A percentile compares a stretch with the other conserved stretches of the same genome.
Conservation (phyloP, 2,113 vertebrate species). For the Lates calcarifer region DNA sequence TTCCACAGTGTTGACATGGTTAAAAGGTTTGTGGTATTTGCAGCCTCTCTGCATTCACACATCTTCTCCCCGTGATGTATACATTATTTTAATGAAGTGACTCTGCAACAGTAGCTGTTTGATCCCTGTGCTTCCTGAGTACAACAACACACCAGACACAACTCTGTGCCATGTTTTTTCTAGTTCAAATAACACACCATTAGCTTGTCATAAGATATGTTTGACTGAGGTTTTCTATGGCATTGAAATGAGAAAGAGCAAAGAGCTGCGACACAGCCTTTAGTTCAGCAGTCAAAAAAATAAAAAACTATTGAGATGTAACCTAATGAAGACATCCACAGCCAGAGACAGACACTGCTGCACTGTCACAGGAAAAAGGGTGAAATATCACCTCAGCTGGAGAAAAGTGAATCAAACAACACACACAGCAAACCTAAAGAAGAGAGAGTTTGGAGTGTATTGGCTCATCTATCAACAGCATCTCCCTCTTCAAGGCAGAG, state of each 20-base stretch:
- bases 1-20: not conserved
- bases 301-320: constrained; percentile 43
- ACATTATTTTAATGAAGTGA: constrained; percentile 54
- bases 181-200: constrained; percentile 34
- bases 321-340: constrained; percentile 74
- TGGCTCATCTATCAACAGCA: constrained; percentile 79
- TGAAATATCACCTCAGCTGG: constrained; percentile 76
- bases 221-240: constrained; percentile 16
- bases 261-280: constrained; percentile 33
- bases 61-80: not conserved
- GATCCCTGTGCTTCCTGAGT: constrained; percentile 44
- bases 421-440: constrained; percentile 70
- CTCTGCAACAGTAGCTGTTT: constrained; percentile 40
- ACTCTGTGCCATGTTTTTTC: constrained; percentile 10
- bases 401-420: constrained; percentile 79
- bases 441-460: constrained; percentile 74
- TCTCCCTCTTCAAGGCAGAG: constrained; percentile 70
- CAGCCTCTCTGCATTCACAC: too few relatives aligned
- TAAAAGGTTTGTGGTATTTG: not conserved
- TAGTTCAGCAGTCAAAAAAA: constrained; percentile 39
- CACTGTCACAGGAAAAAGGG: constrained; percentile 56
- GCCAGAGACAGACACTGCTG: constrained; percentile 52
- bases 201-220: constrained; percentile 44
- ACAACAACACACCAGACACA: constrained; percentile 37
- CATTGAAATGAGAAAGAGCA: constrained; percentile 30